Base-by-base conservation (phyloP, 2,113 vertebrate species). In the Tychaedon coryphoeus region DNA sequence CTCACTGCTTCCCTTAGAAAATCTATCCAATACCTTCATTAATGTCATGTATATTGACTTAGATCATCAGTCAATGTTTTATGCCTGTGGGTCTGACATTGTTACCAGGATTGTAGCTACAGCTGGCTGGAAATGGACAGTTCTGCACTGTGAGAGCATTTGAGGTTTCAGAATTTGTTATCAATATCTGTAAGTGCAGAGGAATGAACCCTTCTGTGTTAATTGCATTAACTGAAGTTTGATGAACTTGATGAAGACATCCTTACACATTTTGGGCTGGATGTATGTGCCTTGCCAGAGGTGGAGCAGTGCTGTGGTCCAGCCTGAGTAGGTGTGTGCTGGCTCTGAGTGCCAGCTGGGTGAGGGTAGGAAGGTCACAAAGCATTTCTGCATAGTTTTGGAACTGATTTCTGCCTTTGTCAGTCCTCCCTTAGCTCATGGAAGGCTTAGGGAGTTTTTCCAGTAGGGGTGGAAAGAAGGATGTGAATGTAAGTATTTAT, bases 1-100 rank as follows among this genome's bases (percentile, higher is more conserved):
- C n/a, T 81, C 70, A 89, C 58, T 76, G 17, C 66, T 95, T 88
- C 62, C 54, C 43, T 76, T 62, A 62, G 71, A 69, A 94, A 95
- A 95, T 70, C 90, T 82, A 65, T 88, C 28, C 61, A 90, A 86
- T 73, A 56, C 62, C 51, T 95, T 86, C 86, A 83, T 64, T 90
- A 74, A 76, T 94, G 74, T 86, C 38, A 3, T 73, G 78, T 95
- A 51, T 83, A 92, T 95, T 53, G 87, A 92, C 74, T 91, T 87
- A 43, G 89, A 76, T 95, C 74, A 79, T 62, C 25, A 34, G 51
- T 95, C 94, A 91, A 86, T 93, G 56, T 45, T 91, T 80, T 79
- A 77, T 84, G 91, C 92, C 92, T 71, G 53, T 95, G 87, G 93
- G 77, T 90, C 54, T 95, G 93, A 92, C 71, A 92, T 66, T 88